These are phyloP conservation scores for Nipponacmea schrenckii DNA, from an alignment of 2,888 invertebrate species.

Conservation along the genomic window DNA sequence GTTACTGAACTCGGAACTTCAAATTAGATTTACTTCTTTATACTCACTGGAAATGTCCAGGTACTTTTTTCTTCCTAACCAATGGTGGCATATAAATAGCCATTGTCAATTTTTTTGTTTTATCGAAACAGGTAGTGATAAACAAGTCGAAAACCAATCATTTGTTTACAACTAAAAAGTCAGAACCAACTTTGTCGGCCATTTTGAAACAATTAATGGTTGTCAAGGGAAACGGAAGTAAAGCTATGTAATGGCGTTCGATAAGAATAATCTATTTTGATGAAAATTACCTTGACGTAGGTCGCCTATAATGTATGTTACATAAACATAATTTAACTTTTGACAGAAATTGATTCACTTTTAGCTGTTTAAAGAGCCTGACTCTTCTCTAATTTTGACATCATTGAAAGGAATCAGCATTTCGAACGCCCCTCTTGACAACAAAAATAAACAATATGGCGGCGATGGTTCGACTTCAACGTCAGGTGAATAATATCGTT, in stretches of 20 bases:
- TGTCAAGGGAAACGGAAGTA: too few species aligned
- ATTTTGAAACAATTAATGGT: not conserved
- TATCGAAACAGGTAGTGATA: not conserved
- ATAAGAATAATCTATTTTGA: too few species aligned
- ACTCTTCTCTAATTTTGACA: not conserved
- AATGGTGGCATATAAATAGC: slow-evolving; percentile 56
- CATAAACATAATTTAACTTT: too few species aligned
- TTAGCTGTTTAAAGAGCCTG: too few species aligned
- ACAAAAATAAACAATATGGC: slow-evolving; percentile 64
- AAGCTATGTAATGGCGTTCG: too few species aligned
- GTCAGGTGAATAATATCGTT: slow-evolving; percentile 51
- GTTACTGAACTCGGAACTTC: too few species aligned
- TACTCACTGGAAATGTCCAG: slow-evolving; percentile 55
- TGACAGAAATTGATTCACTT: too few species aligned
- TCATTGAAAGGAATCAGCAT: slow-evolving; percentile 21
- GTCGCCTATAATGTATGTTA: too few species aligned
- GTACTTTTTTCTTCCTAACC: slow-evolving; percentile 58
- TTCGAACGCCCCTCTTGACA: slow-evolving; percentile 32
- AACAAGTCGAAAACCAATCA: not conserved
- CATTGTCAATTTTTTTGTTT: slow-evolving; percentile 40
- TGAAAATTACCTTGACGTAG: too few species aligned
- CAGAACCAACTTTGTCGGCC: not conserved
- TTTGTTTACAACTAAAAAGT: not conserved
- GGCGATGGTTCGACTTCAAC: slow-evolving; percentile 59
- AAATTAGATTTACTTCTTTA: too few species aligned